A percentile compares a stretch with the other conserved stretches of the same genome.
Conservation (phyloP, 2,797 vertebrate genomes). For the Taeniopygia guttata region DNA sequence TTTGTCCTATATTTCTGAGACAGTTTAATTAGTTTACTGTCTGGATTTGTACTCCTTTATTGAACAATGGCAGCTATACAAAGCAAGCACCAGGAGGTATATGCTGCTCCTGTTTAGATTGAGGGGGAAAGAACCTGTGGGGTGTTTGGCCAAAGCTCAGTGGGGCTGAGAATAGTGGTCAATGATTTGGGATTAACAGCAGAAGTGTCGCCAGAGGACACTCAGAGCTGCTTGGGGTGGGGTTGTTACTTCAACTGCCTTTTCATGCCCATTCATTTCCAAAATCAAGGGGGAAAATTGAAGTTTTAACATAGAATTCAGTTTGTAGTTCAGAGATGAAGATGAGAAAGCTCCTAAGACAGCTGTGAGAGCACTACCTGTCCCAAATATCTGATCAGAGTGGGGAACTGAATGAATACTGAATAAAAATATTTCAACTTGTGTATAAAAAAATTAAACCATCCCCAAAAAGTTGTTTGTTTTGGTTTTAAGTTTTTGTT, state of each 20-base stretch:
- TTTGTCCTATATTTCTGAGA: neutral
- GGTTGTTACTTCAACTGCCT: neutral
- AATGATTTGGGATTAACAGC: neutral
- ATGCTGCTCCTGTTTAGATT: neutral
- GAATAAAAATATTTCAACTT: neutral
- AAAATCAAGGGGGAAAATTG: neutral
- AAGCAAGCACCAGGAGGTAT: neutral
- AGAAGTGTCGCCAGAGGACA: neutral
- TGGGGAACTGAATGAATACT: neutral
- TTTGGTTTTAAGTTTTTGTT: neutral
- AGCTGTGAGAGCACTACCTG: neutral
- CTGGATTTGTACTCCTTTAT: conserved; percentile 28
- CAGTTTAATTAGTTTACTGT: conserved; percentile 29
- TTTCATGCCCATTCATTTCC: neutral
- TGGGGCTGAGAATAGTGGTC: neutral
- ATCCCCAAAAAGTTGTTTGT: neutral
- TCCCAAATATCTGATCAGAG: neutral
- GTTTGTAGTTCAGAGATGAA: neutral
- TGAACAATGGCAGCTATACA: neutral
- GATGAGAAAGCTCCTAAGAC: neutral
- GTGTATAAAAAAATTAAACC: neutral
- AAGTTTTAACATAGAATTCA: neutral
- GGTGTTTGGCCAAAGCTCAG: neutral
- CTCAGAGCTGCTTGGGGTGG: neutral
- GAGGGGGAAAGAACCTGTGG: neutral